These are phyloP conservation scores for Nomada goodeniana DNA, from an alignment of 2,888 invertebrate species.

Conservation along the genomic window DNA sequence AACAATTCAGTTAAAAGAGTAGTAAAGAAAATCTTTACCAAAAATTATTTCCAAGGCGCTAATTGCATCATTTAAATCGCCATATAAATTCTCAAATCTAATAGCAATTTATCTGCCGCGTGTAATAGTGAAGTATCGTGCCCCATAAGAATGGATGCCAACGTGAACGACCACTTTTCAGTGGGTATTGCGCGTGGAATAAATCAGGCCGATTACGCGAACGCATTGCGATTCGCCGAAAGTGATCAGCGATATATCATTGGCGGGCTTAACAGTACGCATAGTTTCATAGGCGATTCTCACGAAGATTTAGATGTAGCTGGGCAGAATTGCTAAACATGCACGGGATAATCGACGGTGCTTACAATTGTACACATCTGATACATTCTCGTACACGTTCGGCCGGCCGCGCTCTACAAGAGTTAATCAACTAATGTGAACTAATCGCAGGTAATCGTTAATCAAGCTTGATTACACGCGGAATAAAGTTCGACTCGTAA, in stretches of 20 bases:
- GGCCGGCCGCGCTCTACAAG: conserved; percentile 44
- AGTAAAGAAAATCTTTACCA: no score
- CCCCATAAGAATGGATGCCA: neutral
- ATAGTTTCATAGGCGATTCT: conserved; percentile 47
- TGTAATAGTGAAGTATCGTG: neutral
- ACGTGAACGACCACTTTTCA: neutral
- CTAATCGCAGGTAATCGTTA: conserved; percentile 69
- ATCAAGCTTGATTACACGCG: conserved; percentile 65
- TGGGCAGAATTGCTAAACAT: conserved; percentile 49
- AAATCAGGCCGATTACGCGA: conserved; percentile 19
- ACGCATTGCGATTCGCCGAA: conserved; percentile 14
- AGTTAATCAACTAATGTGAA: conserved; percentile 69
- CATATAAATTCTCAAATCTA: no score
- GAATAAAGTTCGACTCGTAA: conserved; percentile 62
- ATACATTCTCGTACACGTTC: conserved; percentile 56
- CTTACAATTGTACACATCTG: conserved; percentile 59
- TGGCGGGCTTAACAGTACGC: conserved; percentile 43
- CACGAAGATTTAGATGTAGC: conserved; percentile 52
- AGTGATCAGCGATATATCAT: conserved; percentile 40
- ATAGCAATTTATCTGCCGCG: no score
- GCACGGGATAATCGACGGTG: conserved; percentile 58
- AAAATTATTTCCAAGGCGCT: no score
- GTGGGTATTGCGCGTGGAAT: neutral
- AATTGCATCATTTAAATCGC: no score
- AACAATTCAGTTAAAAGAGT: no score